phyloP scores from a whole-genome alignment of 2,797 vertebrate species.

The Rallus crepitans region DNA sequence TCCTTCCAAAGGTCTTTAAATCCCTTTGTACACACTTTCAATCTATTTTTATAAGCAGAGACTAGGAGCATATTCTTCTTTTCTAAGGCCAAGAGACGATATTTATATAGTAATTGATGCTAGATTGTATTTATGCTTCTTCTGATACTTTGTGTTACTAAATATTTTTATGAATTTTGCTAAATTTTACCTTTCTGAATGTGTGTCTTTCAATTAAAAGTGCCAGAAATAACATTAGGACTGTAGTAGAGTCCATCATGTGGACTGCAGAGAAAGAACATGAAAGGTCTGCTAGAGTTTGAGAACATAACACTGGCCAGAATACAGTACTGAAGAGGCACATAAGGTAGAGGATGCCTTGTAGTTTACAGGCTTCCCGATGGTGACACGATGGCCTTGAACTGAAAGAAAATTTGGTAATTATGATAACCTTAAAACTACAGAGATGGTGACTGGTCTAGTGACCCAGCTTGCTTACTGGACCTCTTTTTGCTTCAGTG shows the following conservation, averaged over 20 bases:
- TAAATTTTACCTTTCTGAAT: neutral
- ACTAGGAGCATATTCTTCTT: neutral
- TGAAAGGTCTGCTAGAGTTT: neutral
- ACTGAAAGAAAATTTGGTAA: neutral
- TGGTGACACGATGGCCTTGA: neutral
- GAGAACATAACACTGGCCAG: neutral
- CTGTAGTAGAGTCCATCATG: neutral
- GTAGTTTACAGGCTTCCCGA: neutral
- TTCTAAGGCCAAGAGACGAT: neutral
- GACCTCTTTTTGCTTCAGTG: fast-evolving
- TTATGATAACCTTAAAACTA: neutral
- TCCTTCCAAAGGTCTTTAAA: neutral
- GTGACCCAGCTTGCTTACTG: neutral
- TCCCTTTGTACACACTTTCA: neutral
- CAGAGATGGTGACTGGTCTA: neutral
- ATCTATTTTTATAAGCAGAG: neutral
- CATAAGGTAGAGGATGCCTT: neutral
- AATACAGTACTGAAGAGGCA: neutral
- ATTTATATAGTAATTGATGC: neutral
- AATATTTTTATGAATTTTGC: neutral
- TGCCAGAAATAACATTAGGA: neutral
- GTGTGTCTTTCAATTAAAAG: neutral
- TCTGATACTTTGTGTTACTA: neutral
- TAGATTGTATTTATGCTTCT: neutral
- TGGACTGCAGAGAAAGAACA: neutral